phyloP scores from a whole-genome alignment of 2,888 invertebrate species.

The Diabrotica balteata region DNA sequence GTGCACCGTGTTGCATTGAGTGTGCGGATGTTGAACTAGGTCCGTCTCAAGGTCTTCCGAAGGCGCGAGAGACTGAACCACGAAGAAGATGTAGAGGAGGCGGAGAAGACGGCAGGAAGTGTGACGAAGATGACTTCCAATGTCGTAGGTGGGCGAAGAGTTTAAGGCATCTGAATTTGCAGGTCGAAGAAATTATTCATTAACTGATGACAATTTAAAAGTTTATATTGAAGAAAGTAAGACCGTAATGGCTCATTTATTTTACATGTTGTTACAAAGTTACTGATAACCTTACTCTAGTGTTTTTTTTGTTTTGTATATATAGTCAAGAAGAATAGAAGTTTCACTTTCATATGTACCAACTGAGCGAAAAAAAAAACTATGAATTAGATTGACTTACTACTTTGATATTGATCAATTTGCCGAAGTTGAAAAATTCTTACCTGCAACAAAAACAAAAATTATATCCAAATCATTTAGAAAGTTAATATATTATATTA shows the following conservation, averaged over 20 bases:
- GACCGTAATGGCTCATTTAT: background rate
- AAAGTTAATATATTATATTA: too few relatives aligned
- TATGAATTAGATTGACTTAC: background rate
- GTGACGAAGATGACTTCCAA: slow-evolving; percentile 45
- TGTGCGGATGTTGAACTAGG: slow-evolving; percentile 62
- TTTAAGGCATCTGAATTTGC: too few relatives aligned
- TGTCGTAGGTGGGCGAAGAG: background rate
- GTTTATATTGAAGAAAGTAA: background rate
- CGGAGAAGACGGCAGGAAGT: slow-evolving; percentile 47
- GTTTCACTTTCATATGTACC: too few relatives aligned
- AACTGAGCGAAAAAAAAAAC: background rate
- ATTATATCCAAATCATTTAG: too few relatives aligned
- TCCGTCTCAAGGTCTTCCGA: slow-evolving; percentile 60
- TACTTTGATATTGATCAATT: background rate
- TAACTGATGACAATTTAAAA: slow-evolving; percentile 24
- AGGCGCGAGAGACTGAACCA: slow-evolving; percentile 45
- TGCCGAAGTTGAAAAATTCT: too few relatives aligned
- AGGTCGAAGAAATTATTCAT: too few relatives aligned
- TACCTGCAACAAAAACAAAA: too few relatives aligned
- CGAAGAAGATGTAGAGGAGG: slow-evolving; percentile 14
- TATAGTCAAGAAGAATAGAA: too few relatives aligned
- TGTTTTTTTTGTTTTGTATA: too few relatives aligned
- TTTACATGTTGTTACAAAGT: background rate
- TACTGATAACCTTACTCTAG: too few relatives aligned
- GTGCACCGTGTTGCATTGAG: slow-evolving; percentile 14